Base-by-base conservation (phyloP, 2,888 invertebrate genomes). In the Trimorus sp. region DNA sequence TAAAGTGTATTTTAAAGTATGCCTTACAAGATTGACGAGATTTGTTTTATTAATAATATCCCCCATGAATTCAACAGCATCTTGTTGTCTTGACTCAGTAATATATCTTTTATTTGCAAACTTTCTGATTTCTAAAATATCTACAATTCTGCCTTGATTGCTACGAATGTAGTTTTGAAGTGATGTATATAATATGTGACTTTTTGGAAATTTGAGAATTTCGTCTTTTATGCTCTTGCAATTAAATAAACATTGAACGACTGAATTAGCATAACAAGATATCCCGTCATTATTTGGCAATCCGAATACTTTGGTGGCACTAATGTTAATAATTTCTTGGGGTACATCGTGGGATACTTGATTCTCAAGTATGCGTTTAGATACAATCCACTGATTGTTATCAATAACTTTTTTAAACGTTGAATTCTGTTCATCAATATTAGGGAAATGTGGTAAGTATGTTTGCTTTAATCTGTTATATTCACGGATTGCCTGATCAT, bases 61-160 rank as follows among this genome's bases (percentile, higher is more conserved):
- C 38, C 14, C 53, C 36, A 49, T 42, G 38, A 71, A 60, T 60
- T 71, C 53, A 11, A 53, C 70, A 60, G 42, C 70, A 42, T 60
- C 60, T 70, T 70, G 59, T 60, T 70, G 60, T 14, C 51, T 38
- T 36, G 6, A 14, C 40, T 8, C 8, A 11, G 26, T 36, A n/a
- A 71, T 71, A 71, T 26, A 26, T 60, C n/a, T 71, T 71, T 60
- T 12, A 60, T 60, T 26, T 8, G 42, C 60, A 53, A 60, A 71
- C 8, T 26, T 8, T 60, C 53, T 60, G 60, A 71, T 60, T 60
- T 51, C 26, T 14, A 36, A 53, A 42, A 69, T 49, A 59, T 69
- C 69, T 37, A 69, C 38, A 37, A n/a, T 49, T 59, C 11, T 69
- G 36, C 0, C 8, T 49, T 59, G 48, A 45, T 59, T 12, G 37